A percentile compares a stretch with the other conserved stretches of the same genome.
These are phyloP conservation scores for Aplidium turbinatum DNA, from an alignment of 23 tunicate genomes.

Conservation along the genomic window DNA sequence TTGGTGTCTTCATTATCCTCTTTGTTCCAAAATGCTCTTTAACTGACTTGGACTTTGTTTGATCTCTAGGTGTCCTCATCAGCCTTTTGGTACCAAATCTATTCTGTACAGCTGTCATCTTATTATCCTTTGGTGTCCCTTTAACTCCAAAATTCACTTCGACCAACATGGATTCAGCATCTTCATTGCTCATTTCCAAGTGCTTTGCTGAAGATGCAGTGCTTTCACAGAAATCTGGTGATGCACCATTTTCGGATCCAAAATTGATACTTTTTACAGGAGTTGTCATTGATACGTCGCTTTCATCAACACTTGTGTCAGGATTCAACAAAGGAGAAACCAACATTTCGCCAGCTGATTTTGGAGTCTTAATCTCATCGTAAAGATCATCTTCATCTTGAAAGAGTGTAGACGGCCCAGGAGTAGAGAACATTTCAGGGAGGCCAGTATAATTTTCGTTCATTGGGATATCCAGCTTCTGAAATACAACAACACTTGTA, in stretches of 20 bases:
- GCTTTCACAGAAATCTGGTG: conserved; percentile 8
- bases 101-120: conserved; percentile 40
- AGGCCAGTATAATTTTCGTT: conserved; percentile 55
- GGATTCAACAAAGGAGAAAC: conserved; percentile 56
- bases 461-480: conserved; percentile 52
- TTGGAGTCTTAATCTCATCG: conserved; percentile 36
- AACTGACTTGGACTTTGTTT: conserved; percentile 36
- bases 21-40: conserved; percentile 53
- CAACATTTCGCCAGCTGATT: conserved; percentile 38
- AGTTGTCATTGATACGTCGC: too few relatives aligned
- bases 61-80: conserved; percentile 47
- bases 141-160: conserved; percentile 52
- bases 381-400: conserved; percentile 1
- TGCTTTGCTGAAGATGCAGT: not conserved
- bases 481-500: conserved; percentile 1
- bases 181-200: not conserved
- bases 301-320: not conserved
- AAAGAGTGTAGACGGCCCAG: not conserved
- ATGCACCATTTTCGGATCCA: conserved; percentile 8
- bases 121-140: conserved; percentile 28
- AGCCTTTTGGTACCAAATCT: conserved; percentile 55
- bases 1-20: conserved; percentile 58
- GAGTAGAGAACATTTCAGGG: conserved; percentile 41
- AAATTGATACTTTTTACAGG: not conserved
- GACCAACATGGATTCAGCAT: conserved; percentile 23